Evolutionary conservation across 2,113 vertebrate species (phyloP), one percentile per base, ranked within the genome.

Genomic region (Nothobranchius kuhntae): DNA sequence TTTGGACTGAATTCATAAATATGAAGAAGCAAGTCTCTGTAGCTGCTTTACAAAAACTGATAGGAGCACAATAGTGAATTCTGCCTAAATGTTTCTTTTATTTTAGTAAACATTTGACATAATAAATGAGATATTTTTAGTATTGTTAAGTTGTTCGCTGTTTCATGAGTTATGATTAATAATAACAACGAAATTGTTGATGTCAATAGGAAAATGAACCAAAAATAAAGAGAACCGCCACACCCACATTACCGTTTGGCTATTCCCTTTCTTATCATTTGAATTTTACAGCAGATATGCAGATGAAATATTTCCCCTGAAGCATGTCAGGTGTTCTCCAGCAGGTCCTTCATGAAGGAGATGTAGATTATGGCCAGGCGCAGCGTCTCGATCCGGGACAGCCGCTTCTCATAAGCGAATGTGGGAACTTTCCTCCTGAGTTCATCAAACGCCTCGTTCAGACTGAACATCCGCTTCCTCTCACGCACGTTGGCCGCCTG

Each of bases 341-440:
- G 81, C 61, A 99, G 92, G 78, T 98, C 96, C 0, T 93, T 96
- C 98, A 99, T 98, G 84, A 99, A 99, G 72, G 96, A 95, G 73
- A 99, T 99, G 85, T 99, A 99, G 48, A 98, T 92, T 30, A 99
- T 98, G 71, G 97, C 98, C 59, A 99, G 92, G 45, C 96, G 95
- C 2, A 99, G 86, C 0, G 96, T 99, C 83, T 99, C 98, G 72
- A 99, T 98, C 6, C 97, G 91, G 1, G 98, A 99, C 26, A 99
- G 93, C 26, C 96, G 92, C 82, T 98, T 97, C 87, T 99, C 97
- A 53, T 99, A 98, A 26, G 98, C 95, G 48, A 99, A 98, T 0
- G 96, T 98, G 71, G 97, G 97, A 47, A 99, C 96, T 67, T 96
- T 98, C 83, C 93, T 94, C 75, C 97, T 91, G 73, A 99, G 92